These are phyloP conservation scores for Hipposideros armiger DNA, from an alignment of 2,113 vertebrate species.

Conservation along the genomic window DNA sequence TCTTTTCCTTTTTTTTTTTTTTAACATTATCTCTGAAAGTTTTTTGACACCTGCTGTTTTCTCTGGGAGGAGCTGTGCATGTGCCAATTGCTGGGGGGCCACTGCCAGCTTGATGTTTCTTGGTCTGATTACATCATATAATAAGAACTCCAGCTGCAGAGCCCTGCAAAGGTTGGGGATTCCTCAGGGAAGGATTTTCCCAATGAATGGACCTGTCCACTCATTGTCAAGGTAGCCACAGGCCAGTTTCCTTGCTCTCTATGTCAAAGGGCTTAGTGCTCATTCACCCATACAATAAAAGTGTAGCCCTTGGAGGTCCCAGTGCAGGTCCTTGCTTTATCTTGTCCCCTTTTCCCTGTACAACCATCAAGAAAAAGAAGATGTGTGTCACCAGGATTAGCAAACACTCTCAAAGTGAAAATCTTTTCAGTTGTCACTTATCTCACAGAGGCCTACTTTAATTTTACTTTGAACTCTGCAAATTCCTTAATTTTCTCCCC, in stretches of 20 bases:
- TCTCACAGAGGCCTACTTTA: background rate
- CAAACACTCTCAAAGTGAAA: background rate
- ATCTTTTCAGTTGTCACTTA: background rate
- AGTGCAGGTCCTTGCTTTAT: background rate
- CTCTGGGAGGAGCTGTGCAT: background rate
- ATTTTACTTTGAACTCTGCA: background rate
- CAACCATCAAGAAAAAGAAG: background rate
- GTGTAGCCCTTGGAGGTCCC: background rate
- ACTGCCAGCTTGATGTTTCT: background rate
- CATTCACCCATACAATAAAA: background rate
- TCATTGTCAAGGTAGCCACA: background rate
- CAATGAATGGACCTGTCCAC: background rate
- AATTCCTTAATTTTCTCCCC: background rate
- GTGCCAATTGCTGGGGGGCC: background rate
- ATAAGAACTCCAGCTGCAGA: background rate
- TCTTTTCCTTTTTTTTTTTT: constrained; percentile 44
- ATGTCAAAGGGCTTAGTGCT: background rate
- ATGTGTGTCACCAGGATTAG: background rate
- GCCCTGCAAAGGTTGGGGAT: background rate
- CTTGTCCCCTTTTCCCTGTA: background rate
- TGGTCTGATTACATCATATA: background rate
- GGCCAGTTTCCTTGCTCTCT: background rate
- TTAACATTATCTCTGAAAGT: background rate
- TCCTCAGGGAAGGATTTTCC: background rate
- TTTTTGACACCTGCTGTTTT: constrained; percentile 6